Percentiles rank a stretch among this genome's conserved stretches.
Evolutionary conservation across 2,797 vertebrate species (phyloP).

Genomic region (Xenentodon cancila): DNA sequence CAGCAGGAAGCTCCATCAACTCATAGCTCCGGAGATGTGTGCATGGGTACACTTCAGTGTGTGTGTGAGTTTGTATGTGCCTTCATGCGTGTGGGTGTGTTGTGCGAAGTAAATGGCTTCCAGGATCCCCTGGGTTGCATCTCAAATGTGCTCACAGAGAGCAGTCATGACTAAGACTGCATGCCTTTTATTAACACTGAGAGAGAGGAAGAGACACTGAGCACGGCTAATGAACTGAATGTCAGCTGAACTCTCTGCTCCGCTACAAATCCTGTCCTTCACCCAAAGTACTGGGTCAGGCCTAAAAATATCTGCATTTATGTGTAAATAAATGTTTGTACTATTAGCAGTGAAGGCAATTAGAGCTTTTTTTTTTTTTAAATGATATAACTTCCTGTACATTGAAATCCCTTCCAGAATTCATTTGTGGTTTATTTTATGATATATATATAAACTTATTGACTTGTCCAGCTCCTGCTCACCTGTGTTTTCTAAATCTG

Average conservation of each 20-base stretch:
- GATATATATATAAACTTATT: no score
- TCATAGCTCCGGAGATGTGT: slow-evolving; percentile 33
- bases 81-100: slow-evolving; percentile 46
- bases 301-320: no score
- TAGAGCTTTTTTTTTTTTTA: no score
- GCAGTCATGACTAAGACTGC: slow-evolving; percentile 72
- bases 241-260: slow-evolving; percentile 27
- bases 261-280: slow-evolving; percentile 14
- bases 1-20: slow-evolving; percentile 44
- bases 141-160: slow-evolving; percentile 79
- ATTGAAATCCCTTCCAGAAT: no score
- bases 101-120: slow-evolving; percentile 69
- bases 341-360: no score
- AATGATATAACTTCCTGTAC: no score
- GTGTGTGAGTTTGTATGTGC: slow-evolving; percentile 45
- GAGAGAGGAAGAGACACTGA: background rate
- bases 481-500: no score
- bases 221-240: slow-evolving; percentile 19
- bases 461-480: no score
- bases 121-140: slow-evolving; percentile 67
- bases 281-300: background rate
- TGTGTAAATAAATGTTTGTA: no score
- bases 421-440: no score
- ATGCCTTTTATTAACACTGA: slow-evolving; percentile 50
- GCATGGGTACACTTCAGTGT: slow-evolving; percentile 10